These are phyloP conservation scores for Erebia ligea DNA, from an alignment of 2,888 invertebrate genomes.

Conservation along the genomic window DNA sequence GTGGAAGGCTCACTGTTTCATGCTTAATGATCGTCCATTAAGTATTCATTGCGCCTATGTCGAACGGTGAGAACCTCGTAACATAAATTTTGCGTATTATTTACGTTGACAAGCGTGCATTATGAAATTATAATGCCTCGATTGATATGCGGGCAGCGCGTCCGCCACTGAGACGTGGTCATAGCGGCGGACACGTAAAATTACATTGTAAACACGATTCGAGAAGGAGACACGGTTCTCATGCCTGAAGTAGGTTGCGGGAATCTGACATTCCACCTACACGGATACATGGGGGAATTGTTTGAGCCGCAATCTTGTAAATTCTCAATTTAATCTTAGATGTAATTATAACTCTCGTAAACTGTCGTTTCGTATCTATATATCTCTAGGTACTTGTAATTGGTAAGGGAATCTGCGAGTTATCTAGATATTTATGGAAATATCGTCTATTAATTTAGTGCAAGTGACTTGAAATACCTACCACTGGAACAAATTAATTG, in stretches of 20 bases:
- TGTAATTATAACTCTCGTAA: conserved; percentile 28
- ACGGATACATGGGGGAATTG: conserved; percentile 37
- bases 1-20: conserved; percentile 59
- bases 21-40: conserved; percentile 67
- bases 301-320: conserved; percentile 37
- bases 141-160: conserved; percentile 69
- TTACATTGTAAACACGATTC: conserved; percentile 47
- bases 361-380: background rate
- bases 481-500: conserved; percentile 39
- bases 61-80: conserved; percentile 81
- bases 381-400: conserved; percentile 18
- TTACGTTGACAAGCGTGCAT: conserved; percentile 79
- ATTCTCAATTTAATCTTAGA: conserved; percentile 36
- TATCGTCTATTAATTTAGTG: conserved; percentile 35
- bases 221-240: conserved; percentile 43
- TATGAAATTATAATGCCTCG: conserved; percentile 80
- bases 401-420: conserved; percentile 19
- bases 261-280: conserved; percentile 37
- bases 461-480: conserved; percentile 34
- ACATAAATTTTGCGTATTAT: conserved; percentile 84
- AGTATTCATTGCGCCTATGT: conserved; percentile 69
- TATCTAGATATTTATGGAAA: conserved; percentile 33
- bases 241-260: conserved; percentile 43
- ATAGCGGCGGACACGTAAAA: conserved; percentile 52
- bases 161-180: conserved; percentile 65